Evolutionary conservation across 2,113 vertebrate species (phyloP).

Genomic region (Pandion haliaetus): DNA sequence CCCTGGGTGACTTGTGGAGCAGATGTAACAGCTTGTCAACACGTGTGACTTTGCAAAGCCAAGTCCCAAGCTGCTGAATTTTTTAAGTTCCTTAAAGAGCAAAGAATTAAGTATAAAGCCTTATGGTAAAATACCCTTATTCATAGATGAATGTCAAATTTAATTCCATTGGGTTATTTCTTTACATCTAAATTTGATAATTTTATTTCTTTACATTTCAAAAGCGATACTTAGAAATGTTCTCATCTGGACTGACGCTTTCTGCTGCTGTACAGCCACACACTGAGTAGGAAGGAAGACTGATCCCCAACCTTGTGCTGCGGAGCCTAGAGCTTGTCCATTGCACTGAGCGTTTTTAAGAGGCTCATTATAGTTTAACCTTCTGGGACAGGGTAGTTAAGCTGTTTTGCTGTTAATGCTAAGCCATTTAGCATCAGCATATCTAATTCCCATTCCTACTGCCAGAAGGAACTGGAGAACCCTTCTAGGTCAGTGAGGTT

Average conservation of each 20-base stretch:
- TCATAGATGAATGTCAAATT: not conserved
- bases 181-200: not conserved
- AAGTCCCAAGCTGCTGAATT: not conserved
- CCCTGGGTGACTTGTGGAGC: not conserved
- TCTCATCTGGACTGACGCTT: not conserved
- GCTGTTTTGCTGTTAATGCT: constrained; percentile 23
- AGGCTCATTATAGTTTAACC: constrained; percentile 28
- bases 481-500: not conserved
- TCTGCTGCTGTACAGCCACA: not conserved
- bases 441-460: not conserved
- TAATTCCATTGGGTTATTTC: not conserved
- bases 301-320: not conserved
- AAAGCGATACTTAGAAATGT: not conserved
- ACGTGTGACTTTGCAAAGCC: not conserved
- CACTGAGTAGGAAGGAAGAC: not conserved
- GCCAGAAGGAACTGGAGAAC: not conserved
- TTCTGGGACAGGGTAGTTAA: constrained; percentile 15
- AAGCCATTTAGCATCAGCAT: constrained; percentile 26
- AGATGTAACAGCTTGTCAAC: not conserved
- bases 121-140: not conserved
- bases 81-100: not conserved
- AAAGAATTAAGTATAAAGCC: not conserved
- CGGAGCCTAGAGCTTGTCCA: not conserved
- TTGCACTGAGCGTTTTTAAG: not conserved
- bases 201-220: not conserved